Percentiles rank a stretch among this genome's conserved stretches.
Evolutionary conservation across 2,113 vertebrate species (phyloP).

Genomic region (Corythaixoides concolor): DNA sequence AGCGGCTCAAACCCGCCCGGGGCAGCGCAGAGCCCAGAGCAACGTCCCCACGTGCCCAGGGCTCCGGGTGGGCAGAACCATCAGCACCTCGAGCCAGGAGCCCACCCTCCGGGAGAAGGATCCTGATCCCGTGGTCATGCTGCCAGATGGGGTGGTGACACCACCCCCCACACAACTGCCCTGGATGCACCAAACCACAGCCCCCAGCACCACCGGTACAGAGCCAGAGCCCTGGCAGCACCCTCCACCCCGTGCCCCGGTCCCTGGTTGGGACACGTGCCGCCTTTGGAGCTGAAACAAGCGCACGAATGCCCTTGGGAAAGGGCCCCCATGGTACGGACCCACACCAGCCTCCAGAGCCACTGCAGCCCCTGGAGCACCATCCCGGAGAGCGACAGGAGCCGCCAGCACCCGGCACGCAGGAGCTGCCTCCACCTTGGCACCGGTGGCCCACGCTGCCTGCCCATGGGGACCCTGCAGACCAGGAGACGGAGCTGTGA

Average conservation of each 20-base stretch:
- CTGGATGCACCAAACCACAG: fast-evolving
- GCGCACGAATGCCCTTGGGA: fast-evolving
- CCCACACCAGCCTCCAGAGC: slow-evolving; percentile 52
- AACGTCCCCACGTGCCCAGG: fast-evolving
- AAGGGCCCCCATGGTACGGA: neutral
- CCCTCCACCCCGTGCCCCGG: fast-evolving
- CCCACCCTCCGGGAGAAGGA: fast-evolving
- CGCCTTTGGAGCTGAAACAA: fast-evolving
- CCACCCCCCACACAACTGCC: too few species aligned
- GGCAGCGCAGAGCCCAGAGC: fast-evolving
- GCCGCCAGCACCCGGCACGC: fast-evolving
- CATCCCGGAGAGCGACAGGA: neutral
- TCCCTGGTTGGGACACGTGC: fast-evolving
- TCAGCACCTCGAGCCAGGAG: fast-evolving
- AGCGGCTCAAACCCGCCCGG: fast-evolving
- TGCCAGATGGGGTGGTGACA: fast-evolving
- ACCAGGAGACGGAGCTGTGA: fast-evolving
- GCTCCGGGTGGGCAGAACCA: neutral
- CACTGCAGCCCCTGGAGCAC: neutral
- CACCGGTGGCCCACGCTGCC: fast-evolving
- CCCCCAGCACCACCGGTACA: neutral
- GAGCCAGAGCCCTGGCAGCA: too few species aligned
- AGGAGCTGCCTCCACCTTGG: neutral
- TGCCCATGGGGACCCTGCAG: neutral
- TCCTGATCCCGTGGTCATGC: fast-evolving